These are phyloP conservation scores for Podarcis siculus DNA, from an alignment of 2,797 vertebrate species.

Conservation along the genomic window DNA sequence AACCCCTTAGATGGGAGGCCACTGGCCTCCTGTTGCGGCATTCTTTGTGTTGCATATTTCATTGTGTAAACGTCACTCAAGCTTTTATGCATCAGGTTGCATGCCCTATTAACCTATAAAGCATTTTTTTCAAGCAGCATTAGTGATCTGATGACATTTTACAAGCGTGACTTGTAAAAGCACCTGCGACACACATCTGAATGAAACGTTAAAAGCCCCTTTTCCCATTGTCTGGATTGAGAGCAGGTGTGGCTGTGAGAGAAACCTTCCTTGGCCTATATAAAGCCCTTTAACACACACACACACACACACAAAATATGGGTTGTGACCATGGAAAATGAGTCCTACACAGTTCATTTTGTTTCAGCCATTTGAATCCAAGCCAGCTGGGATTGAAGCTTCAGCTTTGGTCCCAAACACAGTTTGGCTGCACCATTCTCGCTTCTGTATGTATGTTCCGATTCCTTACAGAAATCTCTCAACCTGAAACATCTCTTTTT, in stretches of 20 bases:
- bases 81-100: not conserved
- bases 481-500: not conserved
- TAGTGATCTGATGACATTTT: not conserved
- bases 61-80: not conserved
- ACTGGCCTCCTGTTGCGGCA: not conserved
- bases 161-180: not conserved
- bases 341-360: not conserved
- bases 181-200: not conserved
- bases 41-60: not conserved
- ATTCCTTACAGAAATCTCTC: not conserved
- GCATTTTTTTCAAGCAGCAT: not conserved
- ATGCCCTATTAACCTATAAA: not conserved
- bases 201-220: not conserved
- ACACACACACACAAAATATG: too few species aligned
- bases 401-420: not conserved
- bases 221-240: not conserved
- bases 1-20: not conserved
- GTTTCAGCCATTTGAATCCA: not conserved
- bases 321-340: not conserved
- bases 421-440: not conserved
- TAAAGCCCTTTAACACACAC: not conserved
- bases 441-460: not conserved
- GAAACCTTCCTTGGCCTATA: not conserved
- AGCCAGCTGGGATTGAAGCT: not conserved
- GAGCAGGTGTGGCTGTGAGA: not conserved